These are phyloP conservation scores for Escarpia spicata DNA, from an alignment of 2,888 invertebrate species.

Conservation along the genomic window DNA sequence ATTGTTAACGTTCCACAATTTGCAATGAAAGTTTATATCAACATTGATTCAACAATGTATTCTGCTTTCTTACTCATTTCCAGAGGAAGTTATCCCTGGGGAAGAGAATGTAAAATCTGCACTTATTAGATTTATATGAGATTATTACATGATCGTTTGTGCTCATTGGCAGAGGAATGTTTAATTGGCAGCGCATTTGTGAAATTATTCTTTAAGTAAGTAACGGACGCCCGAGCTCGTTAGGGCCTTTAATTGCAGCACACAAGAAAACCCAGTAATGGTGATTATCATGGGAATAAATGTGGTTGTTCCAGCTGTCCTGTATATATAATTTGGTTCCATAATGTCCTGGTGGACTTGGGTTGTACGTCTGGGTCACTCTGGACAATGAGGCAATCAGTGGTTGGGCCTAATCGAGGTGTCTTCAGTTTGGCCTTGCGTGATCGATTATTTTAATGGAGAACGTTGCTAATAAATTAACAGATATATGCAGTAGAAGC, in stretches of 20 bases:
- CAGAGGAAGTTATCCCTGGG: not conserved
- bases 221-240: not conserved
- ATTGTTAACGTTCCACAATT: not conserved
- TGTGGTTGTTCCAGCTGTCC: not conserved
- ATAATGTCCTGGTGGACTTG: not conserved
- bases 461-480: not conserved
- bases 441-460: slow-evolving; percentile 10
- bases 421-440: not conserved
- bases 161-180: not conserved
- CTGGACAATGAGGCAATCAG: slow-evolving; percentile 8
- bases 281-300: not conserved
- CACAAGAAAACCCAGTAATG: not conserved
- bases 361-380: not conserved
- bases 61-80: not conserved
- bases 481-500: not conserved
- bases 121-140: not conserved
- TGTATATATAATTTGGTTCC: not conserved
- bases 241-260: not conserved
- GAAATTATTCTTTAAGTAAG: not conserved
- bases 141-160: not conserved
- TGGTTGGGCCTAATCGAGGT: not conserved
- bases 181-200: slow-evolving; percentile 3
- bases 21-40: not conserved
- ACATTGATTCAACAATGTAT: not conserved
- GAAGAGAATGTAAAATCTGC: slow-evolving; percentile 3